Conservation (phyloP, 2,888 invertebrate genomes). For the Epinotia nisella region DNA sequence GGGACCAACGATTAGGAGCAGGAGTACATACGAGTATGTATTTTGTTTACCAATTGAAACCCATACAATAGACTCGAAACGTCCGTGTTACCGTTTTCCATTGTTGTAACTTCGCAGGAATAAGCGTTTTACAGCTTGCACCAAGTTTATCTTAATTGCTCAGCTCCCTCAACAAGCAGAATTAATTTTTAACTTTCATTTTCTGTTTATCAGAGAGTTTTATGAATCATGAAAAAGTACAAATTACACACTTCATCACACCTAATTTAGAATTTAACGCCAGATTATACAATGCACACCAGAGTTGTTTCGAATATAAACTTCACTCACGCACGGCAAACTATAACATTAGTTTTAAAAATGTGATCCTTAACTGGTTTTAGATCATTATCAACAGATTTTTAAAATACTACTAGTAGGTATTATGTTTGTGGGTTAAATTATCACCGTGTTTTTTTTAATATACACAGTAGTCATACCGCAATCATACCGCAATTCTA, state of each 20-base stretch:
- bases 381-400: too few species aligned
- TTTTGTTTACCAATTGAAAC: conserved; percentile 20
- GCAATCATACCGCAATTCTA: too few species aligned
- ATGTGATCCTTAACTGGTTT: too few species aligned
- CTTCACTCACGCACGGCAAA: too few species aligned
- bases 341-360: too few species aligned
- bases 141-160: conserved; percentile 41
- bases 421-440: too few species aligned
- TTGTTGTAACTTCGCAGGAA: conserved; percentile 21
- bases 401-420: too few species aligned
- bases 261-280: not conserved
- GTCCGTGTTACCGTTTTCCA: conserved; percentile 18
- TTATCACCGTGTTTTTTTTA: too few species aligned
- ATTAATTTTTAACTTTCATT: conserved; percentile 2
- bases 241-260: not conserved
- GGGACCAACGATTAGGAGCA: not conserved
- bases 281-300: too few species aligned
- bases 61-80: not conserved
- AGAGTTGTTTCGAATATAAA: too few species aligned
- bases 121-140: conserved; percentile 27
- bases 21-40: not conserved
- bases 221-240: conserved; percentile 17
- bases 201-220: conserved; percentile 15
- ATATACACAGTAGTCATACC: too few species aligned
- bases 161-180: conserved; percentile 37